These are phyloP conservation scores for Parotia lawesii DNA, from an alignment of 2,113 vertebrate genomes.

Conservation along the genomic window DNA sequence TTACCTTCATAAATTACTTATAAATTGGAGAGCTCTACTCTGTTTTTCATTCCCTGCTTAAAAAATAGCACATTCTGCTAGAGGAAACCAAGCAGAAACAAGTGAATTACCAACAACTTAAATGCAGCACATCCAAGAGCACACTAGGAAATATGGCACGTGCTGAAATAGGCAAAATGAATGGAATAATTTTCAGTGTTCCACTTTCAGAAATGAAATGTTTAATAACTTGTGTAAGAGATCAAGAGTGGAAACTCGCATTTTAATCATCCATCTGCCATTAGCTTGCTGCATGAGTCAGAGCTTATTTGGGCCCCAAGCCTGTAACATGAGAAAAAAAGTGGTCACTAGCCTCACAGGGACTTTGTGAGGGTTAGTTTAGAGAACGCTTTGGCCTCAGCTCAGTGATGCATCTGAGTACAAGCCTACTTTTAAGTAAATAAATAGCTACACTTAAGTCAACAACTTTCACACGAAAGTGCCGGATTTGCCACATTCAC, in stretches of 20 bases:
- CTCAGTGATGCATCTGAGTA: not conserved
- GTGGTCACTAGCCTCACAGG: not conserved
- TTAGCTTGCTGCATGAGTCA: not conserved
- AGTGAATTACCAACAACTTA: not conserved
- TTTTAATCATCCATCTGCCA: not conserved
- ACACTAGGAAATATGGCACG: accelerated
- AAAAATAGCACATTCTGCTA: not conserved
- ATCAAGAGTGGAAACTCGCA: not conserved
- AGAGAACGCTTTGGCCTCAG: not conserved
- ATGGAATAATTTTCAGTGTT: not conserved
- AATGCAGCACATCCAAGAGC: not conserved
- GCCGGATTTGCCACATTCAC: not conserved
- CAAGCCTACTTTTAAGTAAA: not conserved
- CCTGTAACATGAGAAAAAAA: not conserved
- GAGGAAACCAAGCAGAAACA: not conserved
- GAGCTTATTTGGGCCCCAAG: not conserved
- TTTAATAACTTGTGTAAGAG: not conserved
- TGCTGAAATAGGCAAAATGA: not conserved
- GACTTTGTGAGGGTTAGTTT: not conserved
- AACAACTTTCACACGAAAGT: not conserved
- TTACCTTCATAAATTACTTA: not conserved
- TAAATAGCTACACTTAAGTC: not conserved
- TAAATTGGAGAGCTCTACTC: not conserved
- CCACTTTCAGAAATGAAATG: not conserved
- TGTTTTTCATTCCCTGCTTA: not conserved